Conservation (phyloP, 2,888 invertebrate genomes). For the Nomada goodeniana region DNA sequence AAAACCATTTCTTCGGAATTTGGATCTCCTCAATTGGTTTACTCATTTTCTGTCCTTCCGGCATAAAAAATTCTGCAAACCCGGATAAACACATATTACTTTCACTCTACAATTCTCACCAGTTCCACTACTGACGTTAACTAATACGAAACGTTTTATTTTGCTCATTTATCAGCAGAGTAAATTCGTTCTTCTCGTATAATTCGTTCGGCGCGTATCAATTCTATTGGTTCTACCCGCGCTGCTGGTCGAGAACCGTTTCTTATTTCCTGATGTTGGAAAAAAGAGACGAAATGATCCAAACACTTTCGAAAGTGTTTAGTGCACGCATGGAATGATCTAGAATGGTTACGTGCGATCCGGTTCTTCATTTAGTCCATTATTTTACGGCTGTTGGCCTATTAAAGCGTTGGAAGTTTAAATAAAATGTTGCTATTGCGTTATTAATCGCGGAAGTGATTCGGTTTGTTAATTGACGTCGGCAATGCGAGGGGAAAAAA, state of each 20-base stretch:
- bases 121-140: conserved; percentile 20
- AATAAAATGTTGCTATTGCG: conserved; percentile 27
- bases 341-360: conserved; percentile 32
- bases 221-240: neutral
- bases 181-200: conserved; percentile 30
- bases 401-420: conserved; percentile 29
- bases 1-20: neutral
- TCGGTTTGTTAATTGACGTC: conserved; percentile 16
- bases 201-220: conserved; percentile 9
- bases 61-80: conserved; percentile 21
- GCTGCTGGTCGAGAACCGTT: conserved; percentile 21
- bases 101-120: conserved; percentile 39
- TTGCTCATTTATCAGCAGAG: conserved; percentile 12
- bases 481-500: conserved; percentile 1
- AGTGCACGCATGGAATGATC: conserved; percentile 6
- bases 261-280: neutral
- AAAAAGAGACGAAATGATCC: conserved; percentile 12
- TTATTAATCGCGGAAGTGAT: conserved; percentile 38
- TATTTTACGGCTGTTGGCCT: conserved; percentile 10
- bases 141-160: conserved; percentile 32
- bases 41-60: conserved; percentile 10
- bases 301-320: conserved; percentile 23
- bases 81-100: conserved; percentile 59
- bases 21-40: neutral
- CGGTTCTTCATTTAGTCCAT: conserved; percentile 33